A percentile compares a stretch with the other conserved stretches of the same genome.
These are phyloP conservation scores for Zelleria hepariella DNA, from an alignment of 2,888 invertebrate genomes.

Conservation along the genomic window DNA sequence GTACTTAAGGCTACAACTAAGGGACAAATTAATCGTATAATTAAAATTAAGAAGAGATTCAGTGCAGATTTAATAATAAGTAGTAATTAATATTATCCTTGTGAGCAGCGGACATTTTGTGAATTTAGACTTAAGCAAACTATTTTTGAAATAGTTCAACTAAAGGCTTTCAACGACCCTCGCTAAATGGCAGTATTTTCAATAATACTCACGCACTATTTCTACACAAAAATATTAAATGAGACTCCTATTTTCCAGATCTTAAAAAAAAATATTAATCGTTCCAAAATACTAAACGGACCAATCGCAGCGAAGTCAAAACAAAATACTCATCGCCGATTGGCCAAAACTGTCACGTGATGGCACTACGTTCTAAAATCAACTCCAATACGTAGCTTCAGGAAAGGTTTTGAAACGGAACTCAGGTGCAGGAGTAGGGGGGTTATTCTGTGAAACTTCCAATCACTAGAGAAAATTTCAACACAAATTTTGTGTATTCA, in stretches of 20 bases:
- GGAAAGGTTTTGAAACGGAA: background rate
- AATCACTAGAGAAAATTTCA: no score
- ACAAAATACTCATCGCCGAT: constrained; percentile 27
- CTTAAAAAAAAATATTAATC: background rate
- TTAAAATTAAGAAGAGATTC: constrained; percentile 21
- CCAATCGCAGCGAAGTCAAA: constrained; percentile 39
- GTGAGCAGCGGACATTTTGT: constrained; percentile 18
- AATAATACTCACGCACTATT: background rate
- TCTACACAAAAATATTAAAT: background rate
- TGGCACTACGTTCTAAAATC: constrained; percentile 46
- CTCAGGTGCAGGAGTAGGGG: background rate
- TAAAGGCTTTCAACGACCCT: constrained; percentile 46
- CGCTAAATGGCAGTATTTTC: background rate
- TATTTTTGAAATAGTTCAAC: constrained; percentile 62
- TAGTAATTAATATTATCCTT: background rate
- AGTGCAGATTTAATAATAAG: constrained; percentile 18
- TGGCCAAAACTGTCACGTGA: constrained; percentile 37
- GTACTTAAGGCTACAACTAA: constrained; percentile 40
- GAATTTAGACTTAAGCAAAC: constrained; percentile 46
- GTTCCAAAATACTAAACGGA: constrained; percentile 10
- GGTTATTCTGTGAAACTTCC: background rate
- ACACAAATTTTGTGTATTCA: no score
- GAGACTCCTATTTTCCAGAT: background rate
- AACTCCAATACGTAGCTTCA: constrained; percentile 9
- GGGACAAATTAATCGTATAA: background rate